Conservation (phyloP, 2,113 vertebrate species). For the Nycticorax nycticorax region DNA sequence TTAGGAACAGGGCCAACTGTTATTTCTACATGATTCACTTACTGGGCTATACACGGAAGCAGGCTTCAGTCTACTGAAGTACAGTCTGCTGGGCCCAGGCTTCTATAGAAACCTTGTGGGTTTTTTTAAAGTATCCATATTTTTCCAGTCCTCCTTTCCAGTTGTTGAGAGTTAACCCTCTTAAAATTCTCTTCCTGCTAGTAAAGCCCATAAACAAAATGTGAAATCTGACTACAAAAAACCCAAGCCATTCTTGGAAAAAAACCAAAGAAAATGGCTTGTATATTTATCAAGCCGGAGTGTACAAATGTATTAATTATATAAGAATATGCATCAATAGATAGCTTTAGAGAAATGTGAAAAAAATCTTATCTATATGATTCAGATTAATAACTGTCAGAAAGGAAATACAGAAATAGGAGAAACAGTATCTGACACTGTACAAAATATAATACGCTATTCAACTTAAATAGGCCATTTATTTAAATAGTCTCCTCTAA, state of each 20-base stretch:
- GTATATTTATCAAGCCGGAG: background rate
- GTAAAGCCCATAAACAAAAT: background rate
- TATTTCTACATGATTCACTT: background rate
- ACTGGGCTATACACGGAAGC: background rate
- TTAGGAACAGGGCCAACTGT: background rate
- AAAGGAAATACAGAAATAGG: background rate
- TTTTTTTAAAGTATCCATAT: background rate
- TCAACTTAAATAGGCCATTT: background rate
- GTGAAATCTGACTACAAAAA: background rate
- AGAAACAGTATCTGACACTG: background rate
- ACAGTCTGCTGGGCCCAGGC: background rate
- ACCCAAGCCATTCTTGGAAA: rapidly evolving
- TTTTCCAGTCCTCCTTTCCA: background rate
- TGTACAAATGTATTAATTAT: background rate
- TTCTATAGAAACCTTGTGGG: background rate
- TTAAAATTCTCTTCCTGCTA: background rate
- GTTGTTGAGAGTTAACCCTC: background rate
- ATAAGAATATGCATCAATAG: background rate
- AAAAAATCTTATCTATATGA: background rate
- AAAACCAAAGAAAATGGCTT: background rate
- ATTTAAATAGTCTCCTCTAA: background rate
- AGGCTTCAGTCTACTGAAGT: background rate
- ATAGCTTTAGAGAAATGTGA: background rate
- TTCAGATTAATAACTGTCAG: background rate
- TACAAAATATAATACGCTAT: background rate